These are phyloP conservation scores for Anniella stebbinsi DNA, from an alignment of 2,797 vertebrate species.

Conservation along the genomic window DNA sequence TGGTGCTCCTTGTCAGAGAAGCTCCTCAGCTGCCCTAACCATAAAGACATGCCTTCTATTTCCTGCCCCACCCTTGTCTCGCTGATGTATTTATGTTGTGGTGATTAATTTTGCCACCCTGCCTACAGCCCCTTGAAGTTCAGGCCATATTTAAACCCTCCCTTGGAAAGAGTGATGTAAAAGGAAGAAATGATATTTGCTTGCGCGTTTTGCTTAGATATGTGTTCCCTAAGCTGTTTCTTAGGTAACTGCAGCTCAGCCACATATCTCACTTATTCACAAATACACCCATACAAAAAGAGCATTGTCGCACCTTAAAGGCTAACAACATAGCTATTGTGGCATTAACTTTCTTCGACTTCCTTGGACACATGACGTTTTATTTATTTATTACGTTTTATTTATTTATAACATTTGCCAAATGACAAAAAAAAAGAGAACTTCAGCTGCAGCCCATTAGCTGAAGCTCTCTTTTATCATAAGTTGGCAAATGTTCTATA, in stretches of 20 bases:
- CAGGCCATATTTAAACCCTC: conserved; percentile 5
- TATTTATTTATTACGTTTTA: no score
- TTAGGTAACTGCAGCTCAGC: neutral
- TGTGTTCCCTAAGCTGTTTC: conserved; percentile 19
- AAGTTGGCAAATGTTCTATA: neutral
- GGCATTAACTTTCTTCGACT: neutral
- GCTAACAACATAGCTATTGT: no score
- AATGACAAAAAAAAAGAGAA: no score
- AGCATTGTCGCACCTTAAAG: neutral
- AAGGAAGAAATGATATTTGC: conserved; percentile 10
- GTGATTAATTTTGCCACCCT: conserved; percentile 11
- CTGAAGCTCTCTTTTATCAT: no score
- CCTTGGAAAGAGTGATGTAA: conserved; percentile 30
- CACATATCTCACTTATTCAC: neutral
- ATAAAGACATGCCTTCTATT: neutral
- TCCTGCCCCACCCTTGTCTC: neutral
- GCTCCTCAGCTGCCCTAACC: neutral
- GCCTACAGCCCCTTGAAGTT: conserved; percentile 6
- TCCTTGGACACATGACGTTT: no score
- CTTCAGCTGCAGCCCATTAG: no score
- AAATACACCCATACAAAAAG: neutral
- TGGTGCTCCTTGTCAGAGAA: neutral
- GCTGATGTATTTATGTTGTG: neutral
- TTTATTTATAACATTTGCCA: no score
- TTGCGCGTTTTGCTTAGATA: neutral